These are phyloP conservation scores for Urocitellus parryii DNA, from an alignment of 2,113 vertebrate species.

Conservation along the genomic window DNA sequence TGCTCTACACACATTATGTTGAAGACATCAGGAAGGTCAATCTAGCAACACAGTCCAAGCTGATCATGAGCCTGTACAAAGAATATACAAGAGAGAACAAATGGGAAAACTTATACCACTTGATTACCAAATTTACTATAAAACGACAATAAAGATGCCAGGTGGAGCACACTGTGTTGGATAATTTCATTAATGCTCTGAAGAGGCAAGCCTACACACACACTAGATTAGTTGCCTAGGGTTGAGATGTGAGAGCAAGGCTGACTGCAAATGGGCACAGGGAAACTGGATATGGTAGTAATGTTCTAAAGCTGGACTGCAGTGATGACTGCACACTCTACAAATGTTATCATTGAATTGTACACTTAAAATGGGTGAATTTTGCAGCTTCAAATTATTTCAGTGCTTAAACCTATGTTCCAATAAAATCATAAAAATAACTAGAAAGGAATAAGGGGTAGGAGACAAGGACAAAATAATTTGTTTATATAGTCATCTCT, in stretches of 20 bases:
- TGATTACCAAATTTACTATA: background rate
- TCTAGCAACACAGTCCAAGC: background rate
- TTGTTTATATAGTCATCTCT: no score
- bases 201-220: background rate
- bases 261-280: background rate
- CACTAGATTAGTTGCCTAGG: background rate
- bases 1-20: background rate
- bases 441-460: background rate
- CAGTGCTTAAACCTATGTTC: background rate
- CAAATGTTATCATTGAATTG: background rate
- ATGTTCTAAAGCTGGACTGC: background rate
- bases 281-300: no score
- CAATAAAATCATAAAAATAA: background rate
- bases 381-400: background rate
- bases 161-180: background rate
- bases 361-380: background rate
- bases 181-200: slow-evolving; percentile 22
- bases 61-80: background rate
- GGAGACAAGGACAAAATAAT: no score
- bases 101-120: background rate
- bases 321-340: background rate
- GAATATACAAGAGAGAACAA: background rate
- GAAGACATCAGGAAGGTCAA: background rate
- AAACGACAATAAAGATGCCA: background rate
- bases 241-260: background rate